A percentile compares a stretch with the other conserved stretches of the same genome.
Conservation (phyloP, 2,888 invertebrate genomes). For the Elmis aenea region DNA sequence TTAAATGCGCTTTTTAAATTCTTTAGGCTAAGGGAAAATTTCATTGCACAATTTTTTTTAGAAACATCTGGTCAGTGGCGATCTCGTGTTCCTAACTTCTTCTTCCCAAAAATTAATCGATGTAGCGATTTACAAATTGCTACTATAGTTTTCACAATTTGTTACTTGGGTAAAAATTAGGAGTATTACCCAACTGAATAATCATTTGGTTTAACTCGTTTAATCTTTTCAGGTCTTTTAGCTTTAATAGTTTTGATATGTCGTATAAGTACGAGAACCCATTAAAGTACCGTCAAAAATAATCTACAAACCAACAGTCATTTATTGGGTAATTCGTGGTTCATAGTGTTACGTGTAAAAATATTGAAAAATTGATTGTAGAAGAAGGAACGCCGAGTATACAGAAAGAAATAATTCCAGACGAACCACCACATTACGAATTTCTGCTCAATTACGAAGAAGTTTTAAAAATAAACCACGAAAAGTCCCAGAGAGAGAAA, state of each 20-base stretch:
- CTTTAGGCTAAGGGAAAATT: neutral
- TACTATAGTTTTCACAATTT: slow-evolving; percentile 59
- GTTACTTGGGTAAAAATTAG: slow-evolving; percentile 52
- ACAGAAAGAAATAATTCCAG: slow-evolving; percentile 49
- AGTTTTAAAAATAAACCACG: slow-evolving; percentile 42
- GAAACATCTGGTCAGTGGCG: slow-evolving; percentile 59
- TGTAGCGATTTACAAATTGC: slow-evolving; percentile 63
- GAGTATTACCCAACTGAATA: too few species aligned
- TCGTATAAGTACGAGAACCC: slow-evolving; percentile 57
- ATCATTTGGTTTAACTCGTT: too few species aligned
- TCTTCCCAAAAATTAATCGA: slow-evolving; percentile 63
- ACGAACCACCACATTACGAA: slow-evolving; percentile 65
- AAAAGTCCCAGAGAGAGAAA: neutral
- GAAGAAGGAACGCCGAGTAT: slow-evolving; percentile 36
- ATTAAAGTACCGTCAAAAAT: slow-evolving; percentile 60
- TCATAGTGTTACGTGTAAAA: slow-evolving; percentile 8
- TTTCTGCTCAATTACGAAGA: slow-evolving; percentile 69
- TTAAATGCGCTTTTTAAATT: neutral
- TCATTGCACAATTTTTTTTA: slow-evolving; percentile 26
- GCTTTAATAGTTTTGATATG: slow-evolving; percentile 60
- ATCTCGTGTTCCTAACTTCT: slow-evolving; percentile 64
- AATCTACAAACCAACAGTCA: slow-evolving; percentile 65
- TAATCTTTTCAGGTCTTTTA: slow-evolving; percentile 49
- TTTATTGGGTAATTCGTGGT: slow-evolving; percentile 55
- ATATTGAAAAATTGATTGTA: too few species aligned